Evolutionary conservation across 2,888 invertebrate genomes (phyloP).

Genomic region (Chrysolina oricalcia): DNA sequence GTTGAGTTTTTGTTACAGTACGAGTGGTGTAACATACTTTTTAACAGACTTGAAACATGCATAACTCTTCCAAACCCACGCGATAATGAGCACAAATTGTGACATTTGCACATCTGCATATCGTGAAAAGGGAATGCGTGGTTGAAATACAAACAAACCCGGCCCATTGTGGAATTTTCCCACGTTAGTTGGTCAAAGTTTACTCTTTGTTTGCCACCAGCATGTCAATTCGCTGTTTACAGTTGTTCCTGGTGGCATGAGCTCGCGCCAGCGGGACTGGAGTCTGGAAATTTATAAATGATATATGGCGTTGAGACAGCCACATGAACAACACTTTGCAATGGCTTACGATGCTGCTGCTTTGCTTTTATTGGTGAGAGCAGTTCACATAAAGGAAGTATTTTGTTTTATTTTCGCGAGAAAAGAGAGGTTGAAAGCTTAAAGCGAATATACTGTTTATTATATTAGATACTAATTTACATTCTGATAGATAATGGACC

Average conservation of each 20-base stretch:
- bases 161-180: conserved; percentile 9
- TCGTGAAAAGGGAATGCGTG: conserved; percentile 1
- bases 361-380: background rate
- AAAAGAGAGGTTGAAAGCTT: background rate
- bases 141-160: conserved; percentile 13
- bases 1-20: no score
- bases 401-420: background rate
- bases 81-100: conserved; percentile 2
- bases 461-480: no score
- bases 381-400: background rate
- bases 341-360: background rate
- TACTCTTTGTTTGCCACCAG: conserved; percentile 3
- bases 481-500: no score
- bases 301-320: background rate
- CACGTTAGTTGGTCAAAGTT: conserved; percentile 19
- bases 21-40: no score
- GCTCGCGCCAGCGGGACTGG: conserved; percentile 13
- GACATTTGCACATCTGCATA: background rate
- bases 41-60: no score
- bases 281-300: conserved; percentile 11
- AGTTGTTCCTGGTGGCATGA: conserved; percentile 9
- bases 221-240: conserved; percentile 23
- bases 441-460: background rate
- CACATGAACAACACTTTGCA: conserved; percentile 14
- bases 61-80: background rate